Evolutionary conservation across 2,797 vertebrate genomes (phyloP).

Genomic region (Clarias fuscus): DNA sequence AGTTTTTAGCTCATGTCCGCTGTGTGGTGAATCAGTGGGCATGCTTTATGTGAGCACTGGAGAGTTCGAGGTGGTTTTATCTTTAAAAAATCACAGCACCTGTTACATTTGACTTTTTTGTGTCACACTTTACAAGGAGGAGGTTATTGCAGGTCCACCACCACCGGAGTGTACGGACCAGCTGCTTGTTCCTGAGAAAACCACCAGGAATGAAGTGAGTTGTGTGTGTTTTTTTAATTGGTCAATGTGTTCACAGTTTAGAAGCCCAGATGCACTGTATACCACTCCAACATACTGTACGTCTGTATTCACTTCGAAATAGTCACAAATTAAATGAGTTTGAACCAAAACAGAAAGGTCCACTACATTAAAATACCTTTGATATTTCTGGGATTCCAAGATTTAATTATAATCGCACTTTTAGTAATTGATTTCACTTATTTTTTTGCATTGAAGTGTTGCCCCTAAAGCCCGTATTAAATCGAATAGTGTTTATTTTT

Average conservation of each 20-base stretch:
- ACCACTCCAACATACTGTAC: not conserved
- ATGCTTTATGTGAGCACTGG: not conserved
- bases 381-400: not conserved
- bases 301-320: not conserved
- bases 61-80: not conserved
- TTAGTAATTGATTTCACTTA: not conserved
- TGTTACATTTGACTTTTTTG: conserved; percentile 38
- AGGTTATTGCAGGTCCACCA: conserved; percentile 67
- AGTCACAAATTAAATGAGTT: not conserved
- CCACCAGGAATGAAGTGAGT: conserved; percentile 75
- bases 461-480: not conserved
- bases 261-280: not conserved
- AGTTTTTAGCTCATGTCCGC: not conserved
- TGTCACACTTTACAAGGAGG: conserved; percentile 67
- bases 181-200: conserved; percentile 64
- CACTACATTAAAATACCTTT: too few species aligned
- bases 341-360: not conserved
- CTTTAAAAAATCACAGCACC: not conserved
- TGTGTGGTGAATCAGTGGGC: not conserved
- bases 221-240: not conserved
- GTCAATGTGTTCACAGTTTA: not conserved
- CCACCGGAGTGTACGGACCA: conserved; percentile 74
- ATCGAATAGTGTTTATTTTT: conserved; percentile 35
- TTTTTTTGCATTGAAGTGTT: not conserved
- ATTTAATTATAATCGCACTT: not conserved